phyloP scores from a whole-genome alignment of 2,797 vertebrate genomes.

The Buphagus erythrorhynchus region DNA sequence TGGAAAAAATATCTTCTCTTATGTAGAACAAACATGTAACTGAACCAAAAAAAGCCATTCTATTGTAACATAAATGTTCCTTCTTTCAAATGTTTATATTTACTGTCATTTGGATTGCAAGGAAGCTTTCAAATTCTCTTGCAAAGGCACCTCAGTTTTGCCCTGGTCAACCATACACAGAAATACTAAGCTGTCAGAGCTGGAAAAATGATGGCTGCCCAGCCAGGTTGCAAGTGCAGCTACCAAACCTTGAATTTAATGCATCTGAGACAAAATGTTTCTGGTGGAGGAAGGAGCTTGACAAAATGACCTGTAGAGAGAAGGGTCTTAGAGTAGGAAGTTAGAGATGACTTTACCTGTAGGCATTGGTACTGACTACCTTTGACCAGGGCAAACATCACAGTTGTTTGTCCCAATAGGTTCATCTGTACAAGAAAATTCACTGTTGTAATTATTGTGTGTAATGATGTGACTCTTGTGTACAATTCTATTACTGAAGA shows the following conservation, averaged over 20 bases:
- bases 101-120: neutral
- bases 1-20: neutral
- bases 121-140: neutral
- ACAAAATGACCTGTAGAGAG: neutral
- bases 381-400: neutral
- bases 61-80: neutral
- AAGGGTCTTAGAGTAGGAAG: neutral
- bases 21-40: neutral
- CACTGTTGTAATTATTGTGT: neutral
- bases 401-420: neutral
- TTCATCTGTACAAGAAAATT: neutral
- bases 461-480: neutral
- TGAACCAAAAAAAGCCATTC: neutral
- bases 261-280: neutral
- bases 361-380: neutral
- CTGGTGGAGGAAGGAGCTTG: neutral
- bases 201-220: neutral
- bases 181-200: neutral
- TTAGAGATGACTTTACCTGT: neutral
- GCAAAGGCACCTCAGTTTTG: neutral
- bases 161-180: neutral
- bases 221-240: neutral
- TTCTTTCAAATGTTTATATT: neutral
- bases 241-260: neutral
- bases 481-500: neutral